These are phyloP conservation scores for Melanotaenia maccullochi DNA, from an alignment of 2,797 vertebrate genomes.

Conservation along the genomic window DNA sequence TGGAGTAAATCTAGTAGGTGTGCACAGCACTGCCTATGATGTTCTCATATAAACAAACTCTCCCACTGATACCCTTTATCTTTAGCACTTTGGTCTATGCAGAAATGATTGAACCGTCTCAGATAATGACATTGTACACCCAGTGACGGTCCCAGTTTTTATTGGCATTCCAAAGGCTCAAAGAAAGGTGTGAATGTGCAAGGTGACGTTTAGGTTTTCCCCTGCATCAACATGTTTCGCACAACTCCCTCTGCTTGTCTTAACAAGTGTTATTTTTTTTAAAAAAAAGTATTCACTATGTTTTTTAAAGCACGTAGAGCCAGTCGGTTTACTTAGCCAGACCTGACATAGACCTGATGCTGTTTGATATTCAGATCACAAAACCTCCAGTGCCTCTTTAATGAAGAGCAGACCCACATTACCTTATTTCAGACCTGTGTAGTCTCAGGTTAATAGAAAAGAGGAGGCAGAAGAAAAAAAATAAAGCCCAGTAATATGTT, in stretches of 20 bases:
- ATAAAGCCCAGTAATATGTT: constrained; percentile 3
- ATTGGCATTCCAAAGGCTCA: constrained; percentile 64
- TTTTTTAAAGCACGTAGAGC: constrained; percentile 44
- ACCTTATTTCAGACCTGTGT: constrained; percentile 50
- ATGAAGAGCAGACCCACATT: constrained; percentile 69
- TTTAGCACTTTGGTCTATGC: constrained; percentile 69
- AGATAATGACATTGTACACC: constrained; percentile 57
- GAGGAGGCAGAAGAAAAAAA: constrained; percentile 31
- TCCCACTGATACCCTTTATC: constrained; percentile 50
- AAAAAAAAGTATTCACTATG: constrained; percentile 12
- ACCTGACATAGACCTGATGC: constrained; percentile 49
- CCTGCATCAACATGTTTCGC: constrained; percentile 10
- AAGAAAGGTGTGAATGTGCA: constrained; percentile 51
- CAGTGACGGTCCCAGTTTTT: constrained; percentile 46
- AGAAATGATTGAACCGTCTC: constrained; percentile 54
- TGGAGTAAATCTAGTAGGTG: neutral
- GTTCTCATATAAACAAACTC: constrained; percentile 39
- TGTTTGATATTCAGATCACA: constrained; percentile 79
- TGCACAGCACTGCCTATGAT: constrained; percentile 2
- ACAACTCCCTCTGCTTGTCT: constrained; percentile 1
- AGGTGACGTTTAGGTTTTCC: constrained; percentile 8
- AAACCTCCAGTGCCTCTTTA: constrained; percentile 58
- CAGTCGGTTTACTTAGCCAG: constrained; percentile 47
- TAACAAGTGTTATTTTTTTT: constrained; percentile 13
- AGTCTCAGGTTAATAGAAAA: constrained; percentile 45